Percentiles rank a stretch among this genome's conserved stretches.
phyloP scores from a whole-genome alignment of 35 echinoderm and acorn worm species.

The Chiridota heheva region DNA sequence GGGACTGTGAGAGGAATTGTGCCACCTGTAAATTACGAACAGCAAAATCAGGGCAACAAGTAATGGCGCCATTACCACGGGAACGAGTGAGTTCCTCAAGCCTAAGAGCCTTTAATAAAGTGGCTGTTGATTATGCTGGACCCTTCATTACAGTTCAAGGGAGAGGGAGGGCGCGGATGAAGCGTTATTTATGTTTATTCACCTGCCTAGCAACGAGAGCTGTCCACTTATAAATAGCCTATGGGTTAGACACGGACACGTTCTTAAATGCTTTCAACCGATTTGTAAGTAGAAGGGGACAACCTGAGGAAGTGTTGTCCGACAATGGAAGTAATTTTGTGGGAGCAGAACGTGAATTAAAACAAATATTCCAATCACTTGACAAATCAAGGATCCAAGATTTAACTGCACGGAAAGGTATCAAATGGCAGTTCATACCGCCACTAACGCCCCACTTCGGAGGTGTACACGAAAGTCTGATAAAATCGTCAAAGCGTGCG shows the following conservation, averaged over 20 bases:
- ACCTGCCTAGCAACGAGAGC: constrained; percentile 15
- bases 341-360: neutral
- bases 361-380: neutral
- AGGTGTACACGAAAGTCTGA: constrained; percentile 21
- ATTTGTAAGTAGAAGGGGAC: constrained; percentile 42
- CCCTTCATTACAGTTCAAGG: constrained; percentile 10
- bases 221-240: constrained; percentile 18
- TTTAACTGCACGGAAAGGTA: neutral
- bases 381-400: constrained; percentile 5
- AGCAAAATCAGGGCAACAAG: neutral
- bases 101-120: neutral
- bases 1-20: neutral
- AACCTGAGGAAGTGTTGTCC: constrained; percentile 29
- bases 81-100: neutral
- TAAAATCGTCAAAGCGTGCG: constrained; percentile 24
- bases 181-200: neutral
- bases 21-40: neutral
- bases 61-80: constrained; percentile 16
- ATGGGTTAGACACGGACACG: constrained; percentile 38
- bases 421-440: constrained; percentile 1
- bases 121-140: constrained; percentile 13
- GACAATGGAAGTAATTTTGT: constrained; percentile 40
- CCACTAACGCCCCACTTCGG: constrained; percentile 33
- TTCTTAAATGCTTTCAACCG: constrained; percentile 35
- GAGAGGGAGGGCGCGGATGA: neutral